These are phyloP conservation scores for Anoplolepis gracilipes DNA, from an alignment of 1,140 invertebrate genomes.

Conservation along the genomic window DNA sequence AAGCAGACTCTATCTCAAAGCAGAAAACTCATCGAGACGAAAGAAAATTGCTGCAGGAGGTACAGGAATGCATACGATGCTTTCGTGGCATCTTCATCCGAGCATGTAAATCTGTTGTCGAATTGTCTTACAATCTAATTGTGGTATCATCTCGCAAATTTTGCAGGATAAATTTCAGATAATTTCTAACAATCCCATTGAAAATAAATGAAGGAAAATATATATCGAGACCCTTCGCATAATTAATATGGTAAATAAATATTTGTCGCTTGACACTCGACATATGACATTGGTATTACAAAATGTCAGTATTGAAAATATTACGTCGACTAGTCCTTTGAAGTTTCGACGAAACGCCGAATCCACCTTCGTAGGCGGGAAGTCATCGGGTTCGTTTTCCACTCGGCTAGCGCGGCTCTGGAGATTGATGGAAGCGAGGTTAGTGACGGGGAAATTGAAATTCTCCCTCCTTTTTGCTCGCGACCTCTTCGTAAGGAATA, in stretches of 20 bases:
- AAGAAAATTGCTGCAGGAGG: constrained; percentile 65
- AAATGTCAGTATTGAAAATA: neutral
- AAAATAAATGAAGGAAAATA: neutral
- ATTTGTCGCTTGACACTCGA: neutral
- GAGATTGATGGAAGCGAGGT: constrained; percentile 73
- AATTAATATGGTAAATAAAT: neutral
- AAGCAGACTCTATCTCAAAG: constrained; percentile 67
- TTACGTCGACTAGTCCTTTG: constrained; percentile 1
- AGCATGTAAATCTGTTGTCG: constrained; percentile 11
- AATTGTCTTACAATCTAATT: neutral
- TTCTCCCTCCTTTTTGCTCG: constrained; percentile 53
- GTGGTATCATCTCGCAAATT: neutral
- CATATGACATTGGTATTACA: neutral
- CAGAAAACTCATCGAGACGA: constrained; percentile 70
- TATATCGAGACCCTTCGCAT: neutral
- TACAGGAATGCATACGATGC: constrained; percentile 45
- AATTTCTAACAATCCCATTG: neutral
- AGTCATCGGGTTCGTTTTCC: constrained; percentile 75
- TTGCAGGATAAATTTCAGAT: neutral
- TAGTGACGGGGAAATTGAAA: constrained; percentile 75
- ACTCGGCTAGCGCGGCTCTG: constrained; percentile 65
- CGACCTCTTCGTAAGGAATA: constrained; percentile 11
- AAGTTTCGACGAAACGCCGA: constrained; percentile 54
- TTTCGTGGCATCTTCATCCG: constrained; percentile 27
- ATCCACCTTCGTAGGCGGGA: constrained; percentile 55